Conservation (phyloP, 2,888 invertebrate species). For the Oligia latruncula region DNA sequence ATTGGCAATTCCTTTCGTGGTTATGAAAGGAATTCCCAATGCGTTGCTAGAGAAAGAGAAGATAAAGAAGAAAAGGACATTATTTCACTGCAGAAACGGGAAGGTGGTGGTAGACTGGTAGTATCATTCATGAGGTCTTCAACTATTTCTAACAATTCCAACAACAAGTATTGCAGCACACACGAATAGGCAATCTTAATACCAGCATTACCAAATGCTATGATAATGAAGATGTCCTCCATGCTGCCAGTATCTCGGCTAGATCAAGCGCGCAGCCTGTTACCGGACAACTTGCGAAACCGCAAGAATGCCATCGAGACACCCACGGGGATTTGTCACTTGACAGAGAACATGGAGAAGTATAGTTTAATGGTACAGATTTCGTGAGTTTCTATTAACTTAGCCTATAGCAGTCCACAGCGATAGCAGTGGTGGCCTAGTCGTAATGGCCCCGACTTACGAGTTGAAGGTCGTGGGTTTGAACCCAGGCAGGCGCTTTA, state of each 20-base stretch:
- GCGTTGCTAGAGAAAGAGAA: background rate
- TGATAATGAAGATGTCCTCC: conserved; percentile 59
- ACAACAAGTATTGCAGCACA: conserved; percentile 31
- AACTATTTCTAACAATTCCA: background rate
- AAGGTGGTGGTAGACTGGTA: background rate
- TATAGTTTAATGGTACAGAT: background rate
- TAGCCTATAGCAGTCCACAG: background rate
- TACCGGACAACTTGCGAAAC: conserved; percentile 61
- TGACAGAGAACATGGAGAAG: conserved; percentile 6
- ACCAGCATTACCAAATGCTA: conserved; percentile 46
- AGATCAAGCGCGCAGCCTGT: conserved; percentile 56
- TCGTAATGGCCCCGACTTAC: too few relatives aligned
- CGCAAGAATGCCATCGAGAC: conserved; percentile 64
- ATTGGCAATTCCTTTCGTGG: background rate
- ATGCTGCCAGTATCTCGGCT: conserved; percentile 53
- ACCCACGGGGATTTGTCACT: conserved; percentile 51
- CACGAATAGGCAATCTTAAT: conserved; percentile 34
- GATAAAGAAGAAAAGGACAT: background rate
- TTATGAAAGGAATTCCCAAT: background rate
- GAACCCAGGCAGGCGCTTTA: too few relatives aligned
- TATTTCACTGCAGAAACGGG: background rate
- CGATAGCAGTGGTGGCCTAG: too few relatives aligned
- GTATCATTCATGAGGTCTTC: background rate
- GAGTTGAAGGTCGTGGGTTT: too few relatives aligned
- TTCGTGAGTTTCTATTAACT: too few relatives aligned